phyloP scores from a whole-genome alignment of 1,140 invertebrate species.

The Venturia canescens region DNA sequence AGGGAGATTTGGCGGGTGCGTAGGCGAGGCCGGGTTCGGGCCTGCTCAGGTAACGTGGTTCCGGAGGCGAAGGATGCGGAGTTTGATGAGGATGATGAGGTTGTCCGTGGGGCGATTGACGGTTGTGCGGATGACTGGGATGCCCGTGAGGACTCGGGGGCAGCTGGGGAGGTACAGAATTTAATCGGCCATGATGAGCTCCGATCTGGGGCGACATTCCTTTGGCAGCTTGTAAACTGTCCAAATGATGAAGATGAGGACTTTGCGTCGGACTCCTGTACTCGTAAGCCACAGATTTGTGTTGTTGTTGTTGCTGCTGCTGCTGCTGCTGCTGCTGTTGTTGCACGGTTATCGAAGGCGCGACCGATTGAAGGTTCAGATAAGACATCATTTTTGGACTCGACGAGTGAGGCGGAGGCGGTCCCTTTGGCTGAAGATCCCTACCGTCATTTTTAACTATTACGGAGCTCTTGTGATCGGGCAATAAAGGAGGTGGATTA shows the following conservation, averaged over 20 bases:
- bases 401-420: constrained; percentile 79
- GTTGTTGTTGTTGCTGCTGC: constrained; percentile 61
- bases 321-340: constrained; percentile 47
- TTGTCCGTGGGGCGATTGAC: constrained; percentile 74
- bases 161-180: constrained; percentile 56
- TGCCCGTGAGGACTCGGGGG: constrained; percentile 71
- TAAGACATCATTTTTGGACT: constrained; percentile 82
- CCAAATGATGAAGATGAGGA: constrained; percentile 76
- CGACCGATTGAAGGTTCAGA: constrained; percentile 78
- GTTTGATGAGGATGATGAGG: constrained; percentile 71
- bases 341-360: constrained; percentile 66
- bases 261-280: constrained; percentile 79
- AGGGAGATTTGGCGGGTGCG: constrained; percentile 65
- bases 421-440: constrained; percentile 78
- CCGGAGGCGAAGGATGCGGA: constrained; percentile 77
- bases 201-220: constrained; percentile 46
- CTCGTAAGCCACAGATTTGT: constrained; percentile 75
- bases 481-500: constrained; percentile 80
- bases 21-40: constrained; percentile 67
- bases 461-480: constrained; percentile 85
- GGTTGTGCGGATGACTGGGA: constrained; percentile 69
- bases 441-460: constrained; percentile 87
- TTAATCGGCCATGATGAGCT: constrained; percentile 43
- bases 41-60: constrained; percentile 71
- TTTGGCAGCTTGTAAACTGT: constrained; percentile 67